These are phyloP conservation scores for Apis cerana DNA, from an alignment of 1,140 invertebrate species.

Conservation along the genomic window DNA sequence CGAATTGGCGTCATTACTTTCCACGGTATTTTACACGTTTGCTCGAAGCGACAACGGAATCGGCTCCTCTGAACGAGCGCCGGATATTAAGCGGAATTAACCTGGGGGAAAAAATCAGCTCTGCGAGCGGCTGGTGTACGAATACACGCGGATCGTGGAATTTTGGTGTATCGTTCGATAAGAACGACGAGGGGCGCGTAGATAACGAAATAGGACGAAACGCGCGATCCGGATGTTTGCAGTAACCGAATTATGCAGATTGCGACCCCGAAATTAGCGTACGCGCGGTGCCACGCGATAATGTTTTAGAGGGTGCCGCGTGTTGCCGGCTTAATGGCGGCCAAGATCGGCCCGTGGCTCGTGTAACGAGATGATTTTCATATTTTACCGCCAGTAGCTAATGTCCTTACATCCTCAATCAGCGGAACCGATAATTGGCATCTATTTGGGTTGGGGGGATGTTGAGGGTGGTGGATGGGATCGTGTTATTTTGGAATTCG, in stretches of 20 bases:
- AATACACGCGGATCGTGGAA: neutral
- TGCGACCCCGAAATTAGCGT: constrained; percentile 40
- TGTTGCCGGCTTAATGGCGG: constrained; percentile 30
- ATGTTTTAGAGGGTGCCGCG: constrained; percentile 39
- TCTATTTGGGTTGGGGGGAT: neutral
- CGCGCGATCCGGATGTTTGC: constrained; percentile 32
- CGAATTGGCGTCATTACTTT: constrained; percentile 15
- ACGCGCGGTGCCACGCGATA: constrained; percentile 9
- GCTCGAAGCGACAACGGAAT: neutral
- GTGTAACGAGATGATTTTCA: constrained; percentile 41
- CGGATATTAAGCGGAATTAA: constrained; percentile 33
- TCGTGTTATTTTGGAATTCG: neutral
- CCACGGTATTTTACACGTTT: neutral
- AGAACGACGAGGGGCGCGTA: neutral
- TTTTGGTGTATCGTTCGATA: constrained; percentile 33
- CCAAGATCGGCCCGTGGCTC: constrained; percentile 14
- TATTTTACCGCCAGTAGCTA: constrained; percentile 35
- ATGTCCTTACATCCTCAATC: constrained; percentile 24
- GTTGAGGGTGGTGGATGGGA: neutral
- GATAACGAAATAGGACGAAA: constrained; percentile 15
- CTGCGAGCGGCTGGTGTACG: too few relatives aligned
- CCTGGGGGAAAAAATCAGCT: neutral
- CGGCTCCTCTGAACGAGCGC: neutral
- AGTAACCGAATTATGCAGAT: constrained; percentile 53
- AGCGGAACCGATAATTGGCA: neutral